These are phyloP conservation scores for Sebastes vulpes DNA, from an alignment of 2,797 vertebrate species.

Conservation along the genomic window DNA sequence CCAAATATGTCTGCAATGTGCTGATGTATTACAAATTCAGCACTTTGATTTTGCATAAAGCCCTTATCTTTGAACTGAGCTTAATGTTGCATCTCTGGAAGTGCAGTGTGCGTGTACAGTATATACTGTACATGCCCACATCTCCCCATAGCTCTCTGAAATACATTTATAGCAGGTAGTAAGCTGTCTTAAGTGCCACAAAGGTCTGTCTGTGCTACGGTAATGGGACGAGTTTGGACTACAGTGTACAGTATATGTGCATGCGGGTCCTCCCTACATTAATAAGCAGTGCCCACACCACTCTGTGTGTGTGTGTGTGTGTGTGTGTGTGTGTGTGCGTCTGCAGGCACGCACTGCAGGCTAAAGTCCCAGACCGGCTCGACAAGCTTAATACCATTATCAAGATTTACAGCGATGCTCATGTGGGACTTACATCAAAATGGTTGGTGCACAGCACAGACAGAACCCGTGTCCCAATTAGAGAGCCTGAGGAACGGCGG, in stretches of 20 bases:
- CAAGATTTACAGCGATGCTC: slow-evolving; percentile 83
- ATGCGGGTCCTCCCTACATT: slow-evolving; percentile 39
- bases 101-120: background rate
- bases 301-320: background rate
- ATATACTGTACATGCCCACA: background rate
- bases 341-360: slow-evolving; percentile 31
- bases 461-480: slow-evolving; percentile 82
- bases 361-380: slow-evolving; percentile 63
- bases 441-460: slow-evolving; percentile 71
- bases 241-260: background rate
- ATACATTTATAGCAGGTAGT: slow-evolving; percentile 45
- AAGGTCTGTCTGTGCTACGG: slow-evolving; percentile 30
- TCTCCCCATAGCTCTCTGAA: slow-evolving; percentile 18
- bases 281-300: slow-evolving; percentile 37
- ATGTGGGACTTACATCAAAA: slow-evolving; percentile 80
- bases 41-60: slow-evolving; percentile 38
- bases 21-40: slow-evolving; percentile 49
- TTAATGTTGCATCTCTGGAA: slow-evolving; percentile 15
- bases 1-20: slow-evolving; percentile 25
- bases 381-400: slow-evolving; percentile 80
- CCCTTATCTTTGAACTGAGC: slow-evolving; percentile 26
- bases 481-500: slow-evolving; percentile 53
- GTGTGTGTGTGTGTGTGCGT: background rate
- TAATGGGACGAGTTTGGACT: slow-evolving; percentile 50
- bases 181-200: slow-evolving; percentile 53